These are phyloP conservation scores for Agelas oroides DNA, from an alignment of 37 sponge, comb jelly and placozoan genomes.

Conservation along the genomic window DNA sequence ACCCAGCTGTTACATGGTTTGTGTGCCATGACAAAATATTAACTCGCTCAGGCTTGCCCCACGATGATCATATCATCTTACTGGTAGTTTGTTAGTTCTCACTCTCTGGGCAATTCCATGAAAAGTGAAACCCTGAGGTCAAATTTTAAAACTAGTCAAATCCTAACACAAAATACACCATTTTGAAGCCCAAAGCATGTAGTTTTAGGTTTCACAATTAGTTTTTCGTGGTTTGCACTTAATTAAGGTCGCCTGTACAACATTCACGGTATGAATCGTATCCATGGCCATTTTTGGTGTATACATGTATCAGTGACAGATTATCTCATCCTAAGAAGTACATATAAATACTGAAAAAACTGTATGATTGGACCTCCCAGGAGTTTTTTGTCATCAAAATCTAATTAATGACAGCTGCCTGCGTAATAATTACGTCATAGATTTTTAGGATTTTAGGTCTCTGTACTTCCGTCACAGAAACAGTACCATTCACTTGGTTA, in stretches of 20 bases:
- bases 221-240: slow-evolving; percentile 13
- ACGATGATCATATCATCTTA: too few species aligned
- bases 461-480: slow-evolving; percentile 21
- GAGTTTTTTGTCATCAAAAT: slow-evolving; percentile 8
- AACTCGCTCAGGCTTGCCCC: too few species aligned
- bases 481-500: slow-evolving; percentile 10
- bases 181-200: slow-evolving; percentile 18
- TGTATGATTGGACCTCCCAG: slow-evolving; percentile 19
- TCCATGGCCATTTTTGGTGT: slow-evolving; percentile 11
- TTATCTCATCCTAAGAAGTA: slow-evolving; percentile 7
- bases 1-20: too few species aligned
- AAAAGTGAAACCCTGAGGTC: slow-evolving; percentile 27
- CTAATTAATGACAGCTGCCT: slow-evolving; percentile 20
- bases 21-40: too few species aligned
- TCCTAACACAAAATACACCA: slow-evolving; percentile 2
- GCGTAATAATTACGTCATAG: background rate
- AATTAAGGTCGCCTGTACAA: slow-evolving; percentile 1
- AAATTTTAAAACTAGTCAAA: slow-evolving; percentile 22
- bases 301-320: background rate
- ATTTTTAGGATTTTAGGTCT: slow-evolving; percentile 3
- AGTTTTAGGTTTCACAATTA: slow-evolving; percentile 2
- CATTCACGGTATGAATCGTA: background rate
- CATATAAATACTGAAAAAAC: slow-evolving; percentile 5
- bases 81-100: too few species aligned
- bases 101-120: slow-evolving; percentile 31